Conservation (phyloP, 2,113 vertebrate species). For the Onychostruthus taczanowskii region DNA sequence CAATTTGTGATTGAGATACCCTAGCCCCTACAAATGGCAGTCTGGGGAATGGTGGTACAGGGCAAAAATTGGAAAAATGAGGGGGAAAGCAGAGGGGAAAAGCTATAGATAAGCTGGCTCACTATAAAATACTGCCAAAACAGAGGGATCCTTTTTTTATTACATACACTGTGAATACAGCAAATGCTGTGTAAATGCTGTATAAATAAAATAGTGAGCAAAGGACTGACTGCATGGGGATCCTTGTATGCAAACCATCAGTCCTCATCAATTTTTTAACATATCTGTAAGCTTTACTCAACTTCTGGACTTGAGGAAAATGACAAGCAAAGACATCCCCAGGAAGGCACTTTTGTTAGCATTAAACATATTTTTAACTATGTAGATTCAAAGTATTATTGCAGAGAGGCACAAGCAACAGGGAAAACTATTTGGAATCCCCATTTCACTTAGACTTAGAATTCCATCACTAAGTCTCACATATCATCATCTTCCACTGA, state of each 20-base stretch:
- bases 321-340: neutral
- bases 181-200: neutral
- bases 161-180: neutral
- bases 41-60: neutral
- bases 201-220: neutral
- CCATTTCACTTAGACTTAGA: neutral
- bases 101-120: neutral
- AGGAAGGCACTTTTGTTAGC: neutral
- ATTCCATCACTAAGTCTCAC: neutral
- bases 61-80: neutral
- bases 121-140: neutral
- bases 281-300: neutral
- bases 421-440: neutral
- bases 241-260: neutral
- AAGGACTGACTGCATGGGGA: neutral
- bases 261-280: neutral
- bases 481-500: neutral
- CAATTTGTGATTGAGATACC: neutral
- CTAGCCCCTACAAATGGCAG: neutral
- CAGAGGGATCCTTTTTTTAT: neutral
- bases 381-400: neutral
- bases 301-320: neutral
- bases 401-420: neutral
- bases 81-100: neutral
- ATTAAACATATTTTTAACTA: neutral